Percentiles rank a stretch among this genome's conserved stretches.
phyloP scores from a whole-genome alignment of 1,140 invertebrate species.

The Penaeus chinensis region DNA sequence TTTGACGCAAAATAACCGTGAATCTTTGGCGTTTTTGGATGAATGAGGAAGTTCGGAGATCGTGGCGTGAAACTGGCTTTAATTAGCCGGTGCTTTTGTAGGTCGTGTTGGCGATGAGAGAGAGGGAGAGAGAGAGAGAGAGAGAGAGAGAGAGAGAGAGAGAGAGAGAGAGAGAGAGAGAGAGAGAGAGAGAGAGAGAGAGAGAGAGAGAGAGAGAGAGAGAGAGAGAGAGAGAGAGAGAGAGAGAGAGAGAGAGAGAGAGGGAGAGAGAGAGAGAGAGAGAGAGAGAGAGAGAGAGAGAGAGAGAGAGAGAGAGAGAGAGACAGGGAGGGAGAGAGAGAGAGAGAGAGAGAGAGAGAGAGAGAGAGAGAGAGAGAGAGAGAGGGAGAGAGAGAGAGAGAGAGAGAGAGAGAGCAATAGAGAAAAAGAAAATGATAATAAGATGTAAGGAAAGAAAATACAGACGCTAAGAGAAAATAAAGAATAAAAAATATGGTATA shows the following conservation, averaged over 20 bases:
- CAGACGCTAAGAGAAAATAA: neutral
- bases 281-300: neutral
- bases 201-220: neutral
- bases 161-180: neutral
- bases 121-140: no score
- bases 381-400: no score
- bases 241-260: accelerated
- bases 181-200: neutral
- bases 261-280: no score
- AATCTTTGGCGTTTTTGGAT: no score
- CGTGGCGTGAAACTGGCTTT: no score
- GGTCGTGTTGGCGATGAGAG: no score
- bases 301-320: accelerated
- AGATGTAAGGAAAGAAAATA: neutral
- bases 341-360: neutral
- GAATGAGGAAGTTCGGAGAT: no score
- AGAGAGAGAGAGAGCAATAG: neutral
- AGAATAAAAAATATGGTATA: neutral
- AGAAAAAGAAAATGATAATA: neutral
- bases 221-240: neutral
- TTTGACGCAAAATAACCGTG: no score
- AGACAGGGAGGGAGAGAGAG: neutral
- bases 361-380: neutral
- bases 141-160: neutral
- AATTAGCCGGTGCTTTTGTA: no score